A percentile compares a stretch with the other conserved stretches of the same genome.
phyloP scores from a whole-genome alignment of 2,113 vertebrate genomes.

The Sprattus sprattus region DNA sequence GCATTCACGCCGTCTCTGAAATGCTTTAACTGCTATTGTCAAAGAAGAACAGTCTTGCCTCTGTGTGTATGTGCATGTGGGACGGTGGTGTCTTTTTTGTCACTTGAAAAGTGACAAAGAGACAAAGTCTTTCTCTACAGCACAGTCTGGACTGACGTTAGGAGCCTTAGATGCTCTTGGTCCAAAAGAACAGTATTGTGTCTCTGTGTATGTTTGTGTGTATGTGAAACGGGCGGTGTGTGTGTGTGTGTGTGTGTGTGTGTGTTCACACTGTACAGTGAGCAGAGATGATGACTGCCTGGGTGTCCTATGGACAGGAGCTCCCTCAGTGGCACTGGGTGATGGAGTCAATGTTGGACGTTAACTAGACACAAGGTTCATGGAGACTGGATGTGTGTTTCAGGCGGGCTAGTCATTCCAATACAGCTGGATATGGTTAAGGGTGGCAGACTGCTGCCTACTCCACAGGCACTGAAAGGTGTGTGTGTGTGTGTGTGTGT shows the following conservation, averaged over 20 bases:
- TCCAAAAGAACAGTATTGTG: background rate
- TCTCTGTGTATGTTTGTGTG: background rate
- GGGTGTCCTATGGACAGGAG: background rate
- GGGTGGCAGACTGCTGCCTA: background rate
- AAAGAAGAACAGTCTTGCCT: background rate
- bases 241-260: constrained; percentile 15
- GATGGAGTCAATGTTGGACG: background rate
- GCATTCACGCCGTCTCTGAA: background rate
- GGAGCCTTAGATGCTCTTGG: background rate
- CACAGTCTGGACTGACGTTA: background rate
- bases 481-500: background rate
- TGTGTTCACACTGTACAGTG: background rate
- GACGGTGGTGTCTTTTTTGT: background rate
- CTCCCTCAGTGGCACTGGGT: background rate
- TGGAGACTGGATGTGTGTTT: background rate
- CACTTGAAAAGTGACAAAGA: background rate
- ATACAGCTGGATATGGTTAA: background rate
- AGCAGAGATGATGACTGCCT: background rate
- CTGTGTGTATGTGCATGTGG: background rate
- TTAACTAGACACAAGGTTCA: background rate
- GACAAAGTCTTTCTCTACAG: background rate
- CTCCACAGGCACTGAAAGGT: constrained; percentile 12
- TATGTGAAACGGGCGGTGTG: background rate
- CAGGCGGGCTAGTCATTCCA: background rate
- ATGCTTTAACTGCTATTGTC: background rate